These are phyloP conservation scores for Helogale parvula DNA, from an alignment of 2,113 vertebrate species.

Conservation along the genomic window DNA sequence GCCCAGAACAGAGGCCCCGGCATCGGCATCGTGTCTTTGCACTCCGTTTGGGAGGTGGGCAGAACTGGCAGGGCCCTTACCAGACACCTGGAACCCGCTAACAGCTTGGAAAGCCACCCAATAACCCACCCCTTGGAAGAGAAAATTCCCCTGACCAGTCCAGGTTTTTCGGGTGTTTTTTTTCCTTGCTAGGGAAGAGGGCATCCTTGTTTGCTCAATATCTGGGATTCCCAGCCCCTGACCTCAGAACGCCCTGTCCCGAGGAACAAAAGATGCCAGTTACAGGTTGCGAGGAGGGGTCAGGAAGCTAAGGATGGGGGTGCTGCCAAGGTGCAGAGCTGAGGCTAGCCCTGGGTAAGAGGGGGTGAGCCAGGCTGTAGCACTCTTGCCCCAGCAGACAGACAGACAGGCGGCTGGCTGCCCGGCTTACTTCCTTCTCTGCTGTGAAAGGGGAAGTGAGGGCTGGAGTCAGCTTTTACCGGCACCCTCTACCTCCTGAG, in stretches of 20 bases:
- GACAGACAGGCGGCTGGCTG: conserved; percentile 32
- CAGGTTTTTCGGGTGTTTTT: not conserved
- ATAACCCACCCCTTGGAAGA: not conserved
- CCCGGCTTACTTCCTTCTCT: conserved; percentile 71
- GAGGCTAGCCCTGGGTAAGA: not conserved
- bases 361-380: not conserved
- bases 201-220: conserved; percentile 56
- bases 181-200: conserved; percentile 14
- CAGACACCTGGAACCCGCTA: not conserved
- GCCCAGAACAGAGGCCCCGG: not conserved
- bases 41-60: not conserved
- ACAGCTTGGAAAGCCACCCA: conserved; percentile 51
- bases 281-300: not conserved
- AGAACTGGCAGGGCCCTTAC: not conserved
- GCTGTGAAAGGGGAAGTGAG: conserved; percentile 77
- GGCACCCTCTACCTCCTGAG: not conserved
- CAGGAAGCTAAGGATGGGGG: not conserved
- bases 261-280: conserved; percentile 6
- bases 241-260: conserved; percentile 20
- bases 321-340: not conserved
- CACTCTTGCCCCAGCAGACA: conserved; percentile 44
- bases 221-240: conserved; percentile 57
- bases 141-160: conserved; percentile 60
- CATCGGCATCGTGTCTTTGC: not conserved
- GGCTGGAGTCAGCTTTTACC: conserved; percentile 59